Evolutionary conservation across 2,113 vertebrate genomes (phyloP).

Genomic region (Lucifuga dentata): DNA sequence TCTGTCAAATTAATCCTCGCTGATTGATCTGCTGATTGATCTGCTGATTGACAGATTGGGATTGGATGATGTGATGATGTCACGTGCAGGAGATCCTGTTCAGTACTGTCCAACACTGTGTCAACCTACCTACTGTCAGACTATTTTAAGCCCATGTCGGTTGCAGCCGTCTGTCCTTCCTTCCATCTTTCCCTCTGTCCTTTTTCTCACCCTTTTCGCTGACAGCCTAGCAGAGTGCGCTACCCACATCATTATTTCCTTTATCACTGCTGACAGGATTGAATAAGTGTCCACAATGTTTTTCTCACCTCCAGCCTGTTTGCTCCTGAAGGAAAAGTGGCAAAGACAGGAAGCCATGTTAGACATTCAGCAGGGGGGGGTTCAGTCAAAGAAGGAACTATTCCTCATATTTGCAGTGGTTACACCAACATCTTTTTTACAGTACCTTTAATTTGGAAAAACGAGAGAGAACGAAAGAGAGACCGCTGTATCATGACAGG

Average conservation of each 20-base stretch:
- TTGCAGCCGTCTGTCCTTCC: constrained; percentile 35
- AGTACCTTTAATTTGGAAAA: constrained; percentile 53
- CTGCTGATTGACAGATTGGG: constrained; percentile 55
- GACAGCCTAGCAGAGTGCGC: constrained; percentile 47
- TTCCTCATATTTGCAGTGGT: constrained; percentile 13
- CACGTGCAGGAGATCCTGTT: constrained; percentile 50
- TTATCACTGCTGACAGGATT: constrained; percentile 63
- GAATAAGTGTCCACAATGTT: constrained; percentile 51
- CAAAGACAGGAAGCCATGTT: constrained; percentile 31
- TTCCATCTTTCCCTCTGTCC: constrained; percentile 47
- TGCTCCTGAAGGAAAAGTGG: constrained; percentile 41
- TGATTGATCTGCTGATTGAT: constrained; percentile 41
- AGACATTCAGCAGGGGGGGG: constrained; percentile 15
- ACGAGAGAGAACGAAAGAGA: constrained; percentile 42
- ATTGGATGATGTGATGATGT: constrained; percentile 42
- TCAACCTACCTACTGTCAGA: constrained; percentile 44
- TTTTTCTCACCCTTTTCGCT: constrained; percentile 59
- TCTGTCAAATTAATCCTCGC: constrained; percentile 57
- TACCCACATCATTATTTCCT: constrained; percentile 54
- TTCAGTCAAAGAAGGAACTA: constrained; percentile 25
- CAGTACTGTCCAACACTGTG: constrained; percentile 36
- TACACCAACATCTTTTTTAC: not conserved
- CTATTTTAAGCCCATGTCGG: constrained; percentile 58
- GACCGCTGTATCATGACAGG: constrained; percentile 52
- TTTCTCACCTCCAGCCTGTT: constrained; percentile 52